Evolutionary conservation across 2,113 vertebrate genomes (phyloP).

Genomic region (Hippopotamus amphibius): DNA sequence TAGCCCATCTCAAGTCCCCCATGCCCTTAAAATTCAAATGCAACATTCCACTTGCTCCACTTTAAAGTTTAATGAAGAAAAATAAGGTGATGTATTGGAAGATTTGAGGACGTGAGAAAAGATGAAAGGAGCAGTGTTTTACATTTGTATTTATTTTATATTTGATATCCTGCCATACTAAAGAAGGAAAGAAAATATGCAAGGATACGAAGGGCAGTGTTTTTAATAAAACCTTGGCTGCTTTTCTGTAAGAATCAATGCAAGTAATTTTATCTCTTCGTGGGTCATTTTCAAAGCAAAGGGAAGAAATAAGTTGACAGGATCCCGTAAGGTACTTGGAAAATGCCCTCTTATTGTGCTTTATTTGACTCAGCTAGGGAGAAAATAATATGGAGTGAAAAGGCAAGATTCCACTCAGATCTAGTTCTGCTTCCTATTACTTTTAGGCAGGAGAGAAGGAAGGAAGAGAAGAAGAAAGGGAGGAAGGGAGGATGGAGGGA

Average conservation of each 20-base stretch:
- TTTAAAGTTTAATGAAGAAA: slow-evolving; percentile 44
- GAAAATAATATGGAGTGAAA: not conserved
- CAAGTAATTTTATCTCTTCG: slow-evolving; percentile 76
- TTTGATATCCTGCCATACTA: slow-evolving; percentile 32
- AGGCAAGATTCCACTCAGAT: slow-evolving; percentile 25
- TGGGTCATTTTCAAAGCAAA: slow-evolving; percentile 73
- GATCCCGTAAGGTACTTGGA: slow-evolving; percentile 49
- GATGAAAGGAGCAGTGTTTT: not conserved
- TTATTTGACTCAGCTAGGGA: slow-evolving; percentile 44
- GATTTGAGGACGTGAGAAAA: not conserved
- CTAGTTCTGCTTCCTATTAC: slow-evolving; percentile 48
- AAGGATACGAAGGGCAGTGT: slow-evolving; percentile 41
- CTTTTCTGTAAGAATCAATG: slow-evolving; percentile 66
- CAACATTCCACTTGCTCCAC: not conserved
- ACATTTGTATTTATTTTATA: slow-evolving; percentile 49
- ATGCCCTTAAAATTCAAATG: not conserved
- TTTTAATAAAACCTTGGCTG: slow-evolving; percentile 82
- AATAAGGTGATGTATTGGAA: not conserved
- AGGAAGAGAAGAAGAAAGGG: not conserved
- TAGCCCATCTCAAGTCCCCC: not conserved
- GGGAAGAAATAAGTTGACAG: slow-evolving; percentile 60
- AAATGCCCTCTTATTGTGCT: slow-evolving; percentile 47
- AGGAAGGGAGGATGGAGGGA: not conserved
- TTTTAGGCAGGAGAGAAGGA: not conserved
- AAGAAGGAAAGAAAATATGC: slow-evolving; percentile 51